Conservation (phyloP, 2,888 invertebrate genomes). For the Odiellus spinosus region DNA sequence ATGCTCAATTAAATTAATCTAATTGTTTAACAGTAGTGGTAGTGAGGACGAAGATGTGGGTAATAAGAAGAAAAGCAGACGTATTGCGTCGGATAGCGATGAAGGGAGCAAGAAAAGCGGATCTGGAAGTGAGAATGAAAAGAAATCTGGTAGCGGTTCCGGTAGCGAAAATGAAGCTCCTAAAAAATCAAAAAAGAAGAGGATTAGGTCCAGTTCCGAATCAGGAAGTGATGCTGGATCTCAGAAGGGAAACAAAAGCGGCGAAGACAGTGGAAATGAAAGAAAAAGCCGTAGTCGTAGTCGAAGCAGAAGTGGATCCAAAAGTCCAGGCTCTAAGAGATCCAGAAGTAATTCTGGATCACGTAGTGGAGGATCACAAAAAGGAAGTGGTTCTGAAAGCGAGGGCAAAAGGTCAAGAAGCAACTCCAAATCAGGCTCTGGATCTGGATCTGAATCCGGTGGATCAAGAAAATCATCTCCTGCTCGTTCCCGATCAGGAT, state of each 20-base stretch:
- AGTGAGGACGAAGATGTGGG: conserved; percentile 8
- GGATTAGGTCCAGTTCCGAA: neutral
- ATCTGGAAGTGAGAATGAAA: conserved; percentile 3
- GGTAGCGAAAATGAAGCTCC: conserved; percentile 11
- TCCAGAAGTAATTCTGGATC: too few relatives aligned
- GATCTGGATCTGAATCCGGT: too few relatives aligned
- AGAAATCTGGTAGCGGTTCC: conserved; percentile 7
- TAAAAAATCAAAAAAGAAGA: too few relatives aligned
- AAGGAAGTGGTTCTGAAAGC: neutral
- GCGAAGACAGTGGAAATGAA: neutral
- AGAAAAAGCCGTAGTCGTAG: neutral
- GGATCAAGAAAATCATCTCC: too few relatives aligned
- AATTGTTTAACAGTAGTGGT: neutral
- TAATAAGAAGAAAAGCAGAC: neutral
- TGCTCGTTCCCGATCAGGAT: too few relatives aligned
- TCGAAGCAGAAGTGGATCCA: too few relatives aligned
- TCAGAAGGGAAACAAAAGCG: neutral
- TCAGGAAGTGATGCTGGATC: neutral
- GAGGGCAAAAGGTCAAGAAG: neutral
- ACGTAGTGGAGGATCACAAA: neutral
- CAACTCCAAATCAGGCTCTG: neutral
- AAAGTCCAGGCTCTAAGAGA: too few relatives aligned
- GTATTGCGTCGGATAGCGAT: neutral
- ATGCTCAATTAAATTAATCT: too few relatives aligned
- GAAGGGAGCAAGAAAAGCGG: conserved; percentile 4